Conservation (phyloP, 1,140 invertebrate genomes). For the Palaemon carinicauda region DNA sequence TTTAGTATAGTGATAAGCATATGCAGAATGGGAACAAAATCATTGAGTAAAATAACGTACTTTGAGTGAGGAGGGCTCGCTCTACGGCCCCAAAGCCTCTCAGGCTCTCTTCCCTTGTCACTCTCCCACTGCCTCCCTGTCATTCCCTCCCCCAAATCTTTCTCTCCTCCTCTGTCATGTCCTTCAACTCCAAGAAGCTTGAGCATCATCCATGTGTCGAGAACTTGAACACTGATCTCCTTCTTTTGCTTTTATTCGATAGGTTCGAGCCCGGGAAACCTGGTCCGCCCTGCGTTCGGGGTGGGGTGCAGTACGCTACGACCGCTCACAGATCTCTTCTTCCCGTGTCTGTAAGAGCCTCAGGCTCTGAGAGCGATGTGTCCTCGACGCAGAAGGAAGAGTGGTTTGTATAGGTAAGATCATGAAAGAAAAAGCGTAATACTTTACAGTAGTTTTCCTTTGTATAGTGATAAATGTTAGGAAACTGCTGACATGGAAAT, state of each 20-base stretch:
- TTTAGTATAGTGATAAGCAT: background rate
- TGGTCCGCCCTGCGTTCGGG: slow-evolving; percentile 88
- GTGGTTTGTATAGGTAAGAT: slow-evolving; percentile 73
- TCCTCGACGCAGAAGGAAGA: slow-evolving; percentile 73
- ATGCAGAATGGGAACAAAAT: background rate
- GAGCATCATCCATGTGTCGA: no score
- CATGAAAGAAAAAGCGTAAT: no score
- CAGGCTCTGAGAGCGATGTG: slow-evolving; percentile 75
- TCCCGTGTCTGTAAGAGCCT: slow-evolving; percentile 47
- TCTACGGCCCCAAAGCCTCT: background rate
- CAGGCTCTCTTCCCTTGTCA: background rate
- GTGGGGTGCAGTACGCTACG: slow-evolving; percentile 56
- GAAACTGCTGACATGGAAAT: no score
- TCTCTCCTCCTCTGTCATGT: background rate
- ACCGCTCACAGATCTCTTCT: slow-evolving; percentile 48
- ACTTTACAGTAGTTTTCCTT: no score
- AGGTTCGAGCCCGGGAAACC: slow-evolving; percentile 81
- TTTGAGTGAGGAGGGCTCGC: background rate
- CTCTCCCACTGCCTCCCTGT: background rate
- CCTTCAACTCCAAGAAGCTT: no score
- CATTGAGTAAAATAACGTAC: background rate
- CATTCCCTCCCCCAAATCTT: background rate
- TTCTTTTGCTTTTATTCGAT: slow-evolving; percentile 61
- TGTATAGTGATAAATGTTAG: no score
- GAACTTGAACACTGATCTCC: background rate